These are phyloP conservation scores for Crax fasciolata DNA, from an alignment of 2,797 vertebrate species.

Conservation along the genomic window DNA sequence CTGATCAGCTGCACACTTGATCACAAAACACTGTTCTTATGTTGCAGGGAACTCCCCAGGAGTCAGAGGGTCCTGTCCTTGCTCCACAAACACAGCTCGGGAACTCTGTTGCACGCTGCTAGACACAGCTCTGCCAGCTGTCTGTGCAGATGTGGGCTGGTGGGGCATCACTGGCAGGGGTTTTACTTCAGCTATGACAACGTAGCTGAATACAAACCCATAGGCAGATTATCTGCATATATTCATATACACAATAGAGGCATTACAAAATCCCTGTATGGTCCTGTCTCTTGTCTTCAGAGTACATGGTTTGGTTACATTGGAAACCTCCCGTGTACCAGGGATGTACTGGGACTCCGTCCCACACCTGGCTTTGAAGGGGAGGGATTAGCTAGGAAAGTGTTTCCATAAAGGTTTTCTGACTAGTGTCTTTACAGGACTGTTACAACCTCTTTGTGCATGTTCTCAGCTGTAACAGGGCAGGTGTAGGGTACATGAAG, in stretches of 20 bases:
- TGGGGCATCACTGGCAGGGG: not conserved
- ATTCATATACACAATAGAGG: not conserved
- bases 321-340: not conserved
- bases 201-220: not conserved
- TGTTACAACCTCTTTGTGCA: not conserved
- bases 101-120: not conserved
- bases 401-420: not conserved
- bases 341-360: not conserved
- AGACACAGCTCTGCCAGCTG: not conserved
- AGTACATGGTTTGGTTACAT: accelerated
- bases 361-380: not conserved
- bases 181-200: not conserved
- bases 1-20: not conserved
- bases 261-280: not conserved
- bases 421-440: not conserved
- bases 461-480: not conserved
- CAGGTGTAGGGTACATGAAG: not conserved
- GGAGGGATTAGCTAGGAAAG: not conserved
- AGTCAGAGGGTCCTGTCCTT: not conserved
- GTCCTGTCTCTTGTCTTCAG: not conserved
- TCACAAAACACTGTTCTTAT: not conserved
- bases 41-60: not conserved
- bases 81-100: accelerated
- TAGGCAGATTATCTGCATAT: not conserved
- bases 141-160: not conserved